A percentile compares a stretch with the other conserved stretches of the same genome.
phyloP scores from a whole-genome alignment of 2,888 invertebrate species.

The Keiferia lycopersicella region DNA sequence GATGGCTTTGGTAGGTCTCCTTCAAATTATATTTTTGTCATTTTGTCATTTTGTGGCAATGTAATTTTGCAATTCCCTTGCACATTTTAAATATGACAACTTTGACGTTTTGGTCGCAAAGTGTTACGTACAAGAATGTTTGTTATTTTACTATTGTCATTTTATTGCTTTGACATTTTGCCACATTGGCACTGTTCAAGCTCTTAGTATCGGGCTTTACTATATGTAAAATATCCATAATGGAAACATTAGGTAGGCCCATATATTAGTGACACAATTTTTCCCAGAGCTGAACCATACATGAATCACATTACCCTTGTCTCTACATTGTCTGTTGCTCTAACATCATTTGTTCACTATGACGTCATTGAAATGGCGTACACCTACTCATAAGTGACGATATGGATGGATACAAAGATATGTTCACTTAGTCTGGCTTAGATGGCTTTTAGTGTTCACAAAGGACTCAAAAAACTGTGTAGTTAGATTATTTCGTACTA shows the following conservation, averaged over 20 bases:
- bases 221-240: background rate
- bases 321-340: background rate
- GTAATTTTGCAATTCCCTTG: too few relatives aligned
- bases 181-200: too few relatives aligned
- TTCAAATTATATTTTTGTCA: too few relatives aligned
- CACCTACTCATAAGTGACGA: background rate
- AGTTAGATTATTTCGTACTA: background rate
- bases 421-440: background rate
- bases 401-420: background rate
- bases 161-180: too few relatives aligned
- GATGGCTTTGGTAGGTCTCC: too few relatives aligned
- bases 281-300: background rate
- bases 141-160: too few relatives aligned
- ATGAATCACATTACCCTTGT: slow-evolving; percentile 11
- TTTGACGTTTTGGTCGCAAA: too few relatives aligned
- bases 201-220: too few relatives aligned
- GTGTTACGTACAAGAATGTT: too few relatives aligned
- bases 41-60: too few relatives aligned
- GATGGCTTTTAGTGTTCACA: background rate
- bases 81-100: background rate
- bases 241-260: background rate
- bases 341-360: background rate
- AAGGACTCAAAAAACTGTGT: background rate
- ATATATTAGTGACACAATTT: background rate
- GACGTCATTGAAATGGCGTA: background rate